phyloP scores from a whole-genome alignment of 2,888 invertebrate species.

The Sinelater perroti region DNA sequence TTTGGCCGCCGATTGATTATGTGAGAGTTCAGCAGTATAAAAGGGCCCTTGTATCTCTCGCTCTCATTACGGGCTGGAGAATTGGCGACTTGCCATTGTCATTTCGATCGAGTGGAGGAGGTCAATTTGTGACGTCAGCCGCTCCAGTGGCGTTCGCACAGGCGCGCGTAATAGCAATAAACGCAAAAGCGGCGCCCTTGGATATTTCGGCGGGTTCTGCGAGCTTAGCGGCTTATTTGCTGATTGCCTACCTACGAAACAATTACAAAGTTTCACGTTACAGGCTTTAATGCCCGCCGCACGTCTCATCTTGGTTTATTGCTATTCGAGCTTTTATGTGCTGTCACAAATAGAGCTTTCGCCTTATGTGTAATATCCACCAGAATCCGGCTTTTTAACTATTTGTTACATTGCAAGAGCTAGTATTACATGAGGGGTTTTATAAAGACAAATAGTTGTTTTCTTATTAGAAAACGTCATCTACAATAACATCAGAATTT shows the following conservation, averaged over 20 bases:
- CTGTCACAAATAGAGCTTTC: slow-evolving; percentile 7
- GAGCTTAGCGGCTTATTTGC: slow-evolving; percentile 13
- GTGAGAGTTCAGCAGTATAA: slow-evolving; percentile 27
- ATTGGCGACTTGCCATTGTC: slow-evolving; percentile 36
- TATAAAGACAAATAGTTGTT: slow-evolving; percentile 18
- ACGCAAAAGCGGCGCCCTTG: slow-evolving; percentile 1
- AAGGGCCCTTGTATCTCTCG: slow-evolving; percentile 27
- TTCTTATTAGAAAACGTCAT: too few relatives aligned
- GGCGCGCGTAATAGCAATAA: slow-evolving; percentile 22
- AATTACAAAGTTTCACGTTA: neutral
- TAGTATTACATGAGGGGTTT: slow-evolving; percentile 14
- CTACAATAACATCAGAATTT: too few relatives aligned
- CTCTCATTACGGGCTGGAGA: slow-evolving; percentile 30
- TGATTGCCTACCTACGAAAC: slow-evolving; percentile 12
- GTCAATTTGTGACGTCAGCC: slow-evolving; percentile 37
- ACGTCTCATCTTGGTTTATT: slow-evolving; percentile 6
- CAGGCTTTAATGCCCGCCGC: neutral
- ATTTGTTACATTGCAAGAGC: slow-evolving; percentile 17
- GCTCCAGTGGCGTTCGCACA: slow-evolving; percentile 30
- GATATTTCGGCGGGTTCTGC: slow-evolving; percentile 9
- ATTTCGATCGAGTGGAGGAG: slow-evolving; percentile 33
- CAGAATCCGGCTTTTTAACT: slow-evolving; percentile 4
- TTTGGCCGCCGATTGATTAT: slow-evolving; percentile 18
- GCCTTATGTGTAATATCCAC: slow-evolving; percentile 9
- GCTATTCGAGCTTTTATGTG: neutral